These are phyloP conservation scores for Nasonia giraulti DNA, from an alignment of 1,140 invertebrate genomes.

Conservation along the genomic window DNA sequence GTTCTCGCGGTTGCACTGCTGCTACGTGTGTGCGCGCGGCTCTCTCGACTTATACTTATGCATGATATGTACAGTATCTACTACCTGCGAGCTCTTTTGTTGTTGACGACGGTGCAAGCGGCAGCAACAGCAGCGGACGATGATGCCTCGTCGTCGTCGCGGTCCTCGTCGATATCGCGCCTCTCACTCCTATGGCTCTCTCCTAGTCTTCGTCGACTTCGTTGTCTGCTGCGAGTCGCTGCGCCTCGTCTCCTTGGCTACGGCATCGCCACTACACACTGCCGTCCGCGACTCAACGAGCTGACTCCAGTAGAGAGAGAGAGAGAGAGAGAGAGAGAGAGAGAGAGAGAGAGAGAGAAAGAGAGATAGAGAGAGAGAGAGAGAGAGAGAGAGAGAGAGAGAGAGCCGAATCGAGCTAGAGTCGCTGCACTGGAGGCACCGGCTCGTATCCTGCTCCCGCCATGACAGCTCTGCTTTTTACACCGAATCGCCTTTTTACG, in stretches of 20 bases:
- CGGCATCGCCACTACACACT: constrained; percentile 65
- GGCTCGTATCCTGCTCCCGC: background rate
- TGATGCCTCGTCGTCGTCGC: background rate
- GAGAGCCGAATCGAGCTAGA: background rate
- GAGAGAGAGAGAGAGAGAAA: too few relatives aligned
- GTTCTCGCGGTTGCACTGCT: too few relatives aligned
- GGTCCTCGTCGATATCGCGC: background rate
- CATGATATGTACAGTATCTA: background rate
- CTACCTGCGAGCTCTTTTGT: constrained; percentile 7
- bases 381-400: too few relatives aligned
- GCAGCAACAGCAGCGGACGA: background rate
- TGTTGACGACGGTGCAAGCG: constrained; percentile 25
- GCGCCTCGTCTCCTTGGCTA: constrained; percentile 72
- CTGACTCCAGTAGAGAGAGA: too few relatives aligned
- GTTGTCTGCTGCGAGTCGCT: constrained; percentile 68
- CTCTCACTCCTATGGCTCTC: background rate
- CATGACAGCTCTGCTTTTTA: background rate
- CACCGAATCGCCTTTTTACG: too few relatives aligned
- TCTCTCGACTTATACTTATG: background rate
- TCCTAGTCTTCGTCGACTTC: background rate
- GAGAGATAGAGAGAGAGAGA: too few relatives aligned
- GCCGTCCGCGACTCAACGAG: background rate
- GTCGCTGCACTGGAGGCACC: background rate
- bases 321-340: too few relatives aligned
- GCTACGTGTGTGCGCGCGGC: too few relatives aligned